A percentile compares a stretch with the other conserved stretches of the same genome.
Conservation (phyloP, 2,797 vertebrate species). For the Ctenosaura bakeri region DNA sequence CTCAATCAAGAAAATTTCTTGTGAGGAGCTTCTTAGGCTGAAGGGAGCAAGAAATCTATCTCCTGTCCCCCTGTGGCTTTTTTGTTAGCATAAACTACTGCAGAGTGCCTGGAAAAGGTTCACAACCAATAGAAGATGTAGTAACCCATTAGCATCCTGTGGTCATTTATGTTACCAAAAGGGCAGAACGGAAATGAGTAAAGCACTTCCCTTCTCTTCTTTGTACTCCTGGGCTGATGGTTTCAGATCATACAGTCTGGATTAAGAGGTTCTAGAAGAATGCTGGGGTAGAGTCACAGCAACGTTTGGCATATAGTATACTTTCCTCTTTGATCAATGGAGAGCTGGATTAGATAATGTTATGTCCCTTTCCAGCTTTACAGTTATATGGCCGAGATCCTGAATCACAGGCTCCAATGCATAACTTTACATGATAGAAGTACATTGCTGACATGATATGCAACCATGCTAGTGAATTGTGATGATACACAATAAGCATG, state of each 20-base stretch:
- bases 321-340: no score
- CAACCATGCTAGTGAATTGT: no score
- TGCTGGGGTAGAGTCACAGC: neutral
- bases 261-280: no score
- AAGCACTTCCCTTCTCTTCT: neutral
- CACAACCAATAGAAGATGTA: neutral
- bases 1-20: conserved; percentile 15
- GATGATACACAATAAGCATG: no score
- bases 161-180: neutral
- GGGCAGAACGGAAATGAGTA: neutral
- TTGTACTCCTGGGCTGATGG: neutral
- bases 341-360: no score
- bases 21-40: neutral
- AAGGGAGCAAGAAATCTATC: conserved; percentile 23
- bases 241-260: neutral
- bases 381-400: no score
- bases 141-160: conserved; percentile 3
- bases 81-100: neutral
- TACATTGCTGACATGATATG: no score
- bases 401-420: no score
- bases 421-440: no score
- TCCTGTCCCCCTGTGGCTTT: conserved; percentile 9
- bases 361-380: no score
- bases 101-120: neutral
- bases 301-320: no score